A percentile compares a stretch with the other conserved stretches of the same genome.
These are phyloP conservation scores for Lerista edwardsae DNA, from an alignment of 2,797 vertebrate species.

Conservation along the genomic window DNA sequence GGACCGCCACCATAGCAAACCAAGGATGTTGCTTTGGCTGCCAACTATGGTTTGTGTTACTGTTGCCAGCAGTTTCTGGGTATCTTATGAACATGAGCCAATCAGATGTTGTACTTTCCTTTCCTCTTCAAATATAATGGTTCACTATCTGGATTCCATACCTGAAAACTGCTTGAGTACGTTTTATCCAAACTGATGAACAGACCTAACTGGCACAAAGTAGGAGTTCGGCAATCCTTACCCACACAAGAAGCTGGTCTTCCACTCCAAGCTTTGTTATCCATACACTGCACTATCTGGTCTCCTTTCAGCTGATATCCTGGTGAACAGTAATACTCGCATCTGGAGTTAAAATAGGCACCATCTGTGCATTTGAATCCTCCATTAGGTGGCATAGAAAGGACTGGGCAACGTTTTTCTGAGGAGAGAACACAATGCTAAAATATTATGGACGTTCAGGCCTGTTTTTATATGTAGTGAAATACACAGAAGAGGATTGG, in stretches of 20 bases:
- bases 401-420: conserved; percentile 92
- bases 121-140: conserved; percentile 24
- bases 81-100: neutral
- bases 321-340: conserved; percentile 92
- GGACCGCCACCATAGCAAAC: too few species aligned
- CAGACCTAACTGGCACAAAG: neutral
- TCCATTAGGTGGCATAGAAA: conserved; percentile 88
- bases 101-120: neutral
- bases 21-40: conserved; percentile 5
- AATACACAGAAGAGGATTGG: neutral
- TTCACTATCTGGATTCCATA: neutral
- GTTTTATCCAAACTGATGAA: neutral
- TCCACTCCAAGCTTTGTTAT: conserved; percentile 89
- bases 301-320: conserved; percentile 92
- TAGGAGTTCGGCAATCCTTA: conserved; percentile 67
- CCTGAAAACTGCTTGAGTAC: neutral
- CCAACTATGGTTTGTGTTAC: neutral
- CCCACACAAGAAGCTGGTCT: conserved; percentile 86
- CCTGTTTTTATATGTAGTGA: neutral
- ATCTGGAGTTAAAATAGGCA: conserved; percentile 94
- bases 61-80: neutral
- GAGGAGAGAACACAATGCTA: conserved; percentile 48
- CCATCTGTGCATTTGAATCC: conserved; percentile 95
- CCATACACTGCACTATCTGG: conserved; percentile 85
- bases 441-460: neutral